phyloP scores from a whole-genome alignment of 2,888 invertebrate species.

The Drosophila neonasuta region DNA sequence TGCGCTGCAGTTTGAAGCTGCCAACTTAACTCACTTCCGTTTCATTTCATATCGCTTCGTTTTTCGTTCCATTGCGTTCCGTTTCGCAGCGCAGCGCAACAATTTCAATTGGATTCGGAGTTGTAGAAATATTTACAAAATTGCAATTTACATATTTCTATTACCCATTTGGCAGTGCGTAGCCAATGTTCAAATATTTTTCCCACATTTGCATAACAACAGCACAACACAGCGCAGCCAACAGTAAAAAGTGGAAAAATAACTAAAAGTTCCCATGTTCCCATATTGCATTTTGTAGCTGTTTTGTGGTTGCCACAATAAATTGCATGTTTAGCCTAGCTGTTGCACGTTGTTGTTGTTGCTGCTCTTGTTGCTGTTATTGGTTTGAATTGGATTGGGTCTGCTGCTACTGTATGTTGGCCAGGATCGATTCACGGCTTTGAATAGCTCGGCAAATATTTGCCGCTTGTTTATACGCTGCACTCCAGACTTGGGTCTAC shows the following conservation, averaged over 20 bases:
- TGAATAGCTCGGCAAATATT: conserved; percentile 36
- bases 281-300: conserved; percentile 48
- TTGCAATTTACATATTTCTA: conserved; percentile 34
- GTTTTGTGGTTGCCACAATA: conserved; percentile 51
- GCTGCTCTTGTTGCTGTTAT: conserved; percentile 6
- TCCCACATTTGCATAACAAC: conserved; percentile 43
- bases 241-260: conserved; percentile 24
- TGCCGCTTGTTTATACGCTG: conserved; percentile 40
- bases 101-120: conserved; percentile 19
- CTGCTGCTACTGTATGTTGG: conserved; percentile 13
- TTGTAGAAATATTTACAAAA: conserved; percentile 23
- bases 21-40: conserved; percentile 49
- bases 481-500: conserved; percentile 53
- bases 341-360: conserved; percentile 34
- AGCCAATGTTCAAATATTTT: conserved; percentile 51
- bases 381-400: conserved; percentile 1
- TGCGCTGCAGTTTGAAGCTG: conserved; percentile 9
- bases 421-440: conserved; percentile 32
- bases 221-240: conserved; percentile 17
- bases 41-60: conserved; percentile 14
- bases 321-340: conserved; percentile 55
- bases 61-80: conserved; percentile 18
- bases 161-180: conserved; percentile 44
- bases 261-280: conserved; percentile 55
- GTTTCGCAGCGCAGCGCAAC: conserved; percentile 15